Conservation (phyloP, 2,888 invertebrate genomes). For the Chalcosyrphus nemorum region DNA sequence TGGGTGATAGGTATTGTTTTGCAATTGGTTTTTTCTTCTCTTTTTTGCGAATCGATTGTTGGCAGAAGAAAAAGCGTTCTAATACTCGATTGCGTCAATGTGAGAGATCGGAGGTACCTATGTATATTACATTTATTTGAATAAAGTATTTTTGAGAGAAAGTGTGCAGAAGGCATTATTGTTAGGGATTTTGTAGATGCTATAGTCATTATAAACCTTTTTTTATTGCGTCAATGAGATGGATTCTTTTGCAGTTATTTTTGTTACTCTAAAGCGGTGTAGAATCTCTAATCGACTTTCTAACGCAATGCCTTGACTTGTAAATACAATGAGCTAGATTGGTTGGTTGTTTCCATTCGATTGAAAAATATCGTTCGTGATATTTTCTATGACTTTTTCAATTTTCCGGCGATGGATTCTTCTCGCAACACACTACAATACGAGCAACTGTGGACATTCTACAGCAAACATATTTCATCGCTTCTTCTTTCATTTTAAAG, state of each 20-base stretch:
- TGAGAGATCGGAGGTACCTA: not conserved
- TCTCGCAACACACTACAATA: no score
- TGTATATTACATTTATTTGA: conserved; percentile 10
- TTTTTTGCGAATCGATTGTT: conserved; percentile 26
- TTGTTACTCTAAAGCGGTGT: no score
- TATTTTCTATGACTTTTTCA: no score
- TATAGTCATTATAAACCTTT: not conserved
- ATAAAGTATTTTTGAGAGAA: not conserved
- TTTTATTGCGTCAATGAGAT: not conserved
- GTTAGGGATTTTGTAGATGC: not conserved
- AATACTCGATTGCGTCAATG: conserved; percentile 35
- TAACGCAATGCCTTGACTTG: no score
- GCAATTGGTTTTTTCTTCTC: conserved; percentile 4
- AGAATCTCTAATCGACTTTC: no score
- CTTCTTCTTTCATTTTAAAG: no score
- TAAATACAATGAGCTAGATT: no score
- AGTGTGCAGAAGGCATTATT: not conserved
- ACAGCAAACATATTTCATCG: no score
- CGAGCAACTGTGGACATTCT: no score
- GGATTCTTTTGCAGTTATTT: not conserved
- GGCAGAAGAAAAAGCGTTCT: conserved; percentile 5
- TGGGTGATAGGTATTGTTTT: conserved; percentile 31
- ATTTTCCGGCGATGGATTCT: no score
- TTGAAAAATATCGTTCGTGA: no score
- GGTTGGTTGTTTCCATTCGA: no score